Conservation (phyloP, 2,797 vertebrate species). For the Pseudotriccus pelzelni region DNA sequence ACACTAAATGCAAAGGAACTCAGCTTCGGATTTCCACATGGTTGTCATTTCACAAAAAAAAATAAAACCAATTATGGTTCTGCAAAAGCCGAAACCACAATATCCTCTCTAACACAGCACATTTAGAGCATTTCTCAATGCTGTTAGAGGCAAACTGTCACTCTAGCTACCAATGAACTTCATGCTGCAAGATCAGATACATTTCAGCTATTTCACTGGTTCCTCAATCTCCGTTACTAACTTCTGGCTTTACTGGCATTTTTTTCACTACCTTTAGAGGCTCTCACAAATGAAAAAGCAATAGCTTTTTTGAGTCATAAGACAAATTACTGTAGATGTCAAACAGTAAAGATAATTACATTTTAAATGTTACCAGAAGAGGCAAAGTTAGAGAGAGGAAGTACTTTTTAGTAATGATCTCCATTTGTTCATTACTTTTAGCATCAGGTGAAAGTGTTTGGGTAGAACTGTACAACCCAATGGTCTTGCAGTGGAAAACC, state of each 20-base stretch:
- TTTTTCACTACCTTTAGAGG: not conserved
- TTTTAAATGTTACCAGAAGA: not conserved
- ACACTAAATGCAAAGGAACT: not conserved
- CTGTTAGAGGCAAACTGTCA: not conserved
- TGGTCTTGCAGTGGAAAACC: not conserved
- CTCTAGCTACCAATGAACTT: not conserved
- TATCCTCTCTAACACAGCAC: not conserved
- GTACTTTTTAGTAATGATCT: not conserved
- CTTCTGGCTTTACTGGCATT: not conserved
- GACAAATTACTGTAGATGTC: not conserved
- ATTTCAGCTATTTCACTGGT: not conserved
- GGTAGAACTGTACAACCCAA: not conserved
- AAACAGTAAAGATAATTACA: not conserved
- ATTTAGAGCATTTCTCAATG: not conserved
- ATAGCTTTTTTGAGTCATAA: not conserved
- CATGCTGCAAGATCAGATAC: not conserved
- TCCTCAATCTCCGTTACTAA: not conserved
- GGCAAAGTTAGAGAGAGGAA: not conserved
- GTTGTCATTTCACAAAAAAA: not conserved
- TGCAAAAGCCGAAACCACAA: not conserved
- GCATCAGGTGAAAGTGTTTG: rapidly evolving
- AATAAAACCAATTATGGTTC: not conserved
- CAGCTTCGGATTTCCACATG: not conserved
- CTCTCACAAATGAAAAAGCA: not conserved
- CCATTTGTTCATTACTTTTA: not conserved